Evolutionary conservation across 30 jellyfish, hydroid and myxozoan genomes (phyloP), one percentile per base, ranked within the genome.

Genomic region (Pseudorhiza aurosa): DNA sequence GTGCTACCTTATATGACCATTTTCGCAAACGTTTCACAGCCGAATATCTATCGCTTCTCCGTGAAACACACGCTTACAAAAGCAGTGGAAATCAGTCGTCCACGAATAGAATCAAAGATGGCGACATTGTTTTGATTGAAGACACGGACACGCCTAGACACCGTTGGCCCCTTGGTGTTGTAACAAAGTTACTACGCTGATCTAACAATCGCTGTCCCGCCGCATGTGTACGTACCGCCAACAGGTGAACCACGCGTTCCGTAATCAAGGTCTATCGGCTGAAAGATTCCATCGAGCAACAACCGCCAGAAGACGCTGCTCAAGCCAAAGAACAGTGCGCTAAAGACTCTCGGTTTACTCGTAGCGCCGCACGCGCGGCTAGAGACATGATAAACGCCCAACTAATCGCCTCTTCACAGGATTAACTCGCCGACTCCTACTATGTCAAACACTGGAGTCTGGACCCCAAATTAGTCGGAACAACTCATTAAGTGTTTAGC

Each of bases 161-260:
- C 45, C 83, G 27, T 53, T 39, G 83, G 83, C 25, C 26, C 21
- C 83, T 68, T 40, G 83, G 83, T 68, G 25, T 68, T 12, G 68
- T 68, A 4, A 36, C 75, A 9, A 31, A 68, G 9, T 21, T 43
- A 8, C 7, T 68, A 7, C 68, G 14, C 8, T 74, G 83, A 2
- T 10, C 83, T 7, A 73, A 68, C 27, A 40, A 42, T 6, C 45
- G 11, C 22, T 68, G 83, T 68, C 75, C 42, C 7, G 75, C 83
- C 39, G 14, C 83, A 12, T 4, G n/a, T 3, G 68, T 35, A 21
- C 68, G 83, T 32, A 68, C 68, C 58, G 36, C 83, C 19, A 10
- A 43, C 33, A 42, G 83, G 2, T 24, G 45, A 8, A 40, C 83
- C 10, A 33, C 83, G 4, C 60, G 60, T 14, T 46, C 60, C 18